Evolutionary conservation across 2,113 vertebrate species (phyloP).

Genomic region (Pogona vitticeps): DNA sequence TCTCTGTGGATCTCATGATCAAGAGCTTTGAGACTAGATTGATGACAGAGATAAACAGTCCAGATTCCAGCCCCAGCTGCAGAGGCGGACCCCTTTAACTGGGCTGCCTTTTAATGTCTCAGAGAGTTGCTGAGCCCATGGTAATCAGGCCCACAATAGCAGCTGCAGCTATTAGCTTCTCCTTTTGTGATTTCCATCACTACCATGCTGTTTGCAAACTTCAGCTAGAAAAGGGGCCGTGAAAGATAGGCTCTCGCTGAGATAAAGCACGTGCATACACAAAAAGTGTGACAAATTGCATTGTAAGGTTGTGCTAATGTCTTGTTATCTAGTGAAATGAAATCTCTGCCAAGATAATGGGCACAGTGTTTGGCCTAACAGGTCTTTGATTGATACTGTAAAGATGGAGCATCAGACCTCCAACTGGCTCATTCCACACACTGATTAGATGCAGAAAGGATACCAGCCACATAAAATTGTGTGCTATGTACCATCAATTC

Average conservation of each 20-base stretch:
- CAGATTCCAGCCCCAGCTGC: slow-evolving; percentile 53
- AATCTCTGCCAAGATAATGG: slow-evolving; percentile 50
- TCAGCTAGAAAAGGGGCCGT: slow-evolving; percentile 45
- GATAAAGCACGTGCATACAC: slow-evolving; percentile 28
- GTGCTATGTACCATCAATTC: no score
- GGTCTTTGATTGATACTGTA: slow-evolving; percentile 25
- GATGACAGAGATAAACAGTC: slow-evolving; percentile 39
- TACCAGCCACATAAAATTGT: not conserved
- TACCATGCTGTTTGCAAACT: slow-evolving; percentile 66
- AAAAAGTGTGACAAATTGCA: slow-evolving; percentile 46
- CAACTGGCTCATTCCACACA: not conserved
- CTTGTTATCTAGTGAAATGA: slow-evolving; percentile 48
- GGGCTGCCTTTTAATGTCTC: slow-evolving; percentile 54
- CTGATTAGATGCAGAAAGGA: slow-evolving; percentile 5
- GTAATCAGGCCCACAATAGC: slow-evolving; percentile 71
- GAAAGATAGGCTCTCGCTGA: slow-evolving; percentile 43
- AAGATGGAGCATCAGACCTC: not conserved
- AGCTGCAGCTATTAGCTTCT: slow-evolving; percentile 63
- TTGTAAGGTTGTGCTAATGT: slow-evolving; percentile 49
- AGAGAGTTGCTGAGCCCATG: slow-evolving; percentile 69
- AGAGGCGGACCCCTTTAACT: slow-evolving; percentile 51
- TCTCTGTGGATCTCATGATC: not conserved
- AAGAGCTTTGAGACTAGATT: not conserved
- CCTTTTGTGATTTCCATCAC: slow-evolving; percentile 72
- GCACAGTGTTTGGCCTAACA: slow-evolving; percentile 33